Evolutionary conservation across 2,888 invertebrate genomes (phyloP).

Genomic region (Athripsodes cinereus): DNA sequence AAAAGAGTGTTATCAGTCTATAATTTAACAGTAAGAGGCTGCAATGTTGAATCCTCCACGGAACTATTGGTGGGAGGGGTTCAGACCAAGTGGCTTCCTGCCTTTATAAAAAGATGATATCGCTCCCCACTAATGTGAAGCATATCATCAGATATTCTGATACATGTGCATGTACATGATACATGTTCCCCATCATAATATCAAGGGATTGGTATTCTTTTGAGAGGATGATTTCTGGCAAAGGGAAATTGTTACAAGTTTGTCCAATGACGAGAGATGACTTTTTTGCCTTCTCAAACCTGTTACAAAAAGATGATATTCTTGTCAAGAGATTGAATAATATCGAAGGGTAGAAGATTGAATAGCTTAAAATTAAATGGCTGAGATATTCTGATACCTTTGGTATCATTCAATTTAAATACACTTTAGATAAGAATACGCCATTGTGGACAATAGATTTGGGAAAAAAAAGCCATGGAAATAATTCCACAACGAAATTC

Average conservation of each 20-base stretch:
- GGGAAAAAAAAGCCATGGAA: not conserved
- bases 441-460: not conserved
- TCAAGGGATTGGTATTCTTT: conserved; percentile 2
- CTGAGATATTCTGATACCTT: not conserved
- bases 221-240: not conserved
- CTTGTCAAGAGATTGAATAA: not conserved
- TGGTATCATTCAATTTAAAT: conserved; percentile 1
- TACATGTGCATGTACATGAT: not conserved
- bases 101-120: not conserved
- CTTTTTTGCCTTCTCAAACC: not conserved
- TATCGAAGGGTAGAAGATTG: not conserved
- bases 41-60: not conserved
- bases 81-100: not conserved
- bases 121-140: not conserved
- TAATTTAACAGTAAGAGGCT: not conserved
- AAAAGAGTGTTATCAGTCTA: not conserved
- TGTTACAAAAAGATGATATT: not conserved
- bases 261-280: not conserved
- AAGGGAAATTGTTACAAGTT: not conserved
- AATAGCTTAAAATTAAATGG: conserved; percentile 2
- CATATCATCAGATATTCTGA: not conserved
- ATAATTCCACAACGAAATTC: too few species aligned
- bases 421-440: not conserved
- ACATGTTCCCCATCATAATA: not conserved
- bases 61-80: not conserved